A percentile compares a stretch with the other conserved stretches of the same genome.
phyloP scores from a whole-genome alignment of 2,797 vertebrate genomes.

The Gambelia wislizenii region DNA sequence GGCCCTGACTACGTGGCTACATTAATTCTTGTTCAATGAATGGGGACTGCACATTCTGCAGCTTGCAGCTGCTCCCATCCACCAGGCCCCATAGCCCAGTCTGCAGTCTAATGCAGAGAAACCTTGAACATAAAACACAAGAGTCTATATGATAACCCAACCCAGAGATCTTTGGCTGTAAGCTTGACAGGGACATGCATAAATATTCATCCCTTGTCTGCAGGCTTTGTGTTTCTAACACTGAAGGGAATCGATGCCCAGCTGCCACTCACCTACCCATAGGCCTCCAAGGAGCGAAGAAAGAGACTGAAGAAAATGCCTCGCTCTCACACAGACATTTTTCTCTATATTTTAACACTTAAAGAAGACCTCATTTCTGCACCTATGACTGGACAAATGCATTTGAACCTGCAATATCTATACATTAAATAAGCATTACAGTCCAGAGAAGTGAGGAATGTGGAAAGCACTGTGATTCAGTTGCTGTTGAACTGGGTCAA shows the following conservation, averaged over 20 bases:
- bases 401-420: not conserved
- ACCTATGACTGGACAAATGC: not conserved
- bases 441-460: slow-evolving; percentile 4
- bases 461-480: not conserved
- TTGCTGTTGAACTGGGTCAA: slow-evolving; percentile 16
- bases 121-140: slow-evolving; percentile 34
- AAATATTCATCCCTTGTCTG: slow-evolving; percentile 61
- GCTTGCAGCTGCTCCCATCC: not conserved
- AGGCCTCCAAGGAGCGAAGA: slow-evolving; percentile 12
- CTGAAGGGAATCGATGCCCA: slow-evolving; percentile 55
- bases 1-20: no score
- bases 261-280: slow-evolving; percentile 31
- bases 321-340: slow-evolving; percentile 16
- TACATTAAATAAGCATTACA: not conserved
- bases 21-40: slow-evolving; percentile 35
- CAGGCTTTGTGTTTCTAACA: slow-evolving; percentile 59
- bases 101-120: slow-evolving; percentile 19
- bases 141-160: not conserved
- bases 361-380: not conserved
- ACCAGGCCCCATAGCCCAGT: not conserved
- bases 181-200: slow-evolving; percentile 44
- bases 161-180: slow-evolving; percentile 57
- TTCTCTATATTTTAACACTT: slow-evolving; percentile 4
- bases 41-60: slow-evolving; percentile 15
- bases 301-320: slow-evolving; percentile 35